phyloP scores from a whole-genome alignment of 2,888 invertebrate species.

The Operophtera brumata region DNA sequence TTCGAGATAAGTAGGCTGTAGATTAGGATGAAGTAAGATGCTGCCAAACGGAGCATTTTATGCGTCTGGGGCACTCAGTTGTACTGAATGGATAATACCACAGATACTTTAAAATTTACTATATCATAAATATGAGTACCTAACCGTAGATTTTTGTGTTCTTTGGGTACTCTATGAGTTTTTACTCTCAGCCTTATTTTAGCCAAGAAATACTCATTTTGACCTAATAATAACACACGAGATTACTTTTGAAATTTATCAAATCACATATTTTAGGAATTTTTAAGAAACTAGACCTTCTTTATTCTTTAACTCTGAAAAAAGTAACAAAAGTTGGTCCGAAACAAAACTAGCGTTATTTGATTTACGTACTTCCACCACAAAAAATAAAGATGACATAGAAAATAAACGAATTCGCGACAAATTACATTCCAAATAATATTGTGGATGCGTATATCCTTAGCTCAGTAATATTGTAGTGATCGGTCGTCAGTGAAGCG shows the following conservation, averaged over 20 bases:
- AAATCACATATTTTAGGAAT: no score
- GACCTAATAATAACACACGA: no score
- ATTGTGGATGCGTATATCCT: conserved; percentile 49
- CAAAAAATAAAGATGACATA: conserved; percentile 26
- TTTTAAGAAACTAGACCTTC: not conserved
- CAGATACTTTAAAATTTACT: not conserved
- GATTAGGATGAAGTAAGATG: conserved; percentile 26
- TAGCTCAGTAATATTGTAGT: conserved; percentile 46
- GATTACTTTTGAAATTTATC: no score
- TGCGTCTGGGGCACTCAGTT: conserved; percentile 11
- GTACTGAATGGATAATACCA: conserved; percentile 7
- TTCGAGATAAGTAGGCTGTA: conserved; percentile 25
- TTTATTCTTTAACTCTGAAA: not conserved
- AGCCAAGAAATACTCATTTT: no score
- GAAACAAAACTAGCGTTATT: conserved; percentile 14
- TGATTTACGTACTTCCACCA: conserved; percentile 19
- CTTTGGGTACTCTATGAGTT: not conserved
- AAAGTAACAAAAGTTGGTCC: not conserved
- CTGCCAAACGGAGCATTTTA: conserved; percentile 18
- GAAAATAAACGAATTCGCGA: conserved; percentile 37
- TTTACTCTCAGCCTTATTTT: no score
- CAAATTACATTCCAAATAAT: conserved; percentile 55
- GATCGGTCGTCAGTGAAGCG: conserved; percentile 46
- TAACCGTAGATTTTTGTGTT: not conserved
- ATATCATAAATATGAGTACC: not conserved